Conservation (phyloP, 1,140 invertebrate genomes). For the Drosophila chauvacae region DNA sequence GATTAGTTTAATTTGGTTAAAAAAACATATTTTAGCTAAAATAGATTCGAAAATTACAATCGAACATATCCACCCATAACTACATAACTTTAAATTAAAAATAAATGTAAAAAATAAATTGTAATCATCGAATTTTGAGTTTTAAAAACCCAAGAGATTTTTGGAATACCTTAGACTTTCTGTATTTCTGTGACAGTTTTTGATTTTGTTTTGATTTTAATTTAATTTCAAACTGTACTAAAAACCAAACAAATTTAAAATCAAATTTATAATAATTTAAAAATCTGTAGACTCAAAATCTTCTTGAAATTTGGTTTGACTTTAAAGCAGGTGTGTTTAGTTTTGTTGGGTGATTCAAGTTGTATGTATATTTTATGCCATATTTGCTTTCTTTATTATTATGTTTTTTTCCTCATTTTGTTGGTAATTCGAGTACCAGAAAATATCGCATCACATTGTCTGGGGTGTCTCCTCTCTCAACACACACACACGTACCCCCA, state of each 20-base stretch:
- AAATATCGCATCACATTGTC: conserved; percentile 54
- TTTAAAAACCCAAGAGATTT: too few relatives aligned
- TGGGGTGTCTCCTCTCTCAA: conserved; percentile 38
- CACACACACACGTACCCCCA: conserved; percentile 2
- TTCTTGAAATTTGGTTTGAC: neutral
- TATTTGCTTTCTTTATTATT: conserved; percentile 11
- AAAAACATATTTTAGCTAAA: too few relatives aligned
- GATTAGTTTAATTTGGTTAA: too few relatives aligned
- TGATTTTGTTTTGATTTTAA: too few relatives aligned
- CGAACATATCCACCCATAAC: too few relatives aligned
- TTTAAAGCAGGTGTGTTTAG: conserved; percentile 14
- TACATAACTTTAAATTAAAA: too few relatives aligned
- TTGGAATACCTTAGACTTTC: too few relatives aligned
- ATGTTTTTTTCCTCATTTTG: conserved; percentile 16
- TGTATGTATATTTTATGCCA: conserved; percentile 8
- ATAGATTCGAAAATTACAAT: too few relatives aligned
- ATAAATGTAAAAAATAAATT: too few relatives aligned
- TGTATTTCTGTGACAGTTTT: too few relatives aligned
- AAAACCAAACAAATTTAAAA: neutral
- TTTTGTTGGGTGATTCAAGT: conserved; percentile 5
- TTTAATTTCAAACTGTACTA: neutral
- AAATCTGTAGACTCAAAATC: neutral
- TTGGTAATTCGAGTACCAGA: conserved; percentile 49
- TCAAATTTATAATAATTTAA: neutral
- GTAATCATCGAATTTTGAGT: too few relatives aligned